Evolutionary conservation across 2,113 vertebrate species (phyloP).

Genomic region (Piliocolobus tephrosceles): DNA sequence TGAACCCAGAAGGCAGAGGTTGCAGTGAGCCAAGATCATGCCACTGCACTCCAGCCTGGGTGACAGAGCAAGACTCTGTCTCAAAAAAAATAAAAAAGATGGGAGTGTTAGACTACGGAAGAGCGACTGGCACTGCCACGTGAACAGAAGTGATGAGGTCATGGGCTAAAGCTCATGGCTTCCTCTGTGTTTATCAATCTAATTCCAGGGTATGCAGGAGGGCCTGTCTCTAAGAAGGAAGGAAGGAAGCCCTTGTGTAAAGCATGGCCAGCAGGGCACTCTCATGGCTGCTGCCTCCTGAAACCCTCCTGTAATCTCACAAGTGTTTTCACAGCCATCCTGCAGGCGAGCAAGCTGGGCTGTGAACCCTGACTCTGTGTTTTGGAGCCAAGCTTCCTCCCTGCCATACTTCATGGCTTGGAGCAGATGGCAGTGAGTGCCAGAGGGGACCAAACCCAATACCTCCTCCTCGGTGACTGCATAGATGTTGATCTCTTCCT

Average conservation of each 20-base stretch:
- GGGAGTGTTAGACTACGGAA: background rate
- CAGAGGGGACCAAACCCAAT: background rate
- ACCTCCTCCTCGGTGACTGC: conserved; percentile 91
- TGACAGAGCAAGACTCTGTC: too few species aligned
- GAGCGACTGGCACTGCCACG: accelerated
- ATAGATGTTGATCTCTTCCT: conserved; percentile 94
- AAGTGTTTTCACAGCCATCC: too few species aligned
- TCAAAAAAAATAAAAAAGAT: too few species aligned
- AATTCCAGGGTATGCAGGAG: background rate
- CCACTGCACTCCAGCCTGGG: too few species aligned
- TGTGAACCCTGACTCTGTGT: background rate
- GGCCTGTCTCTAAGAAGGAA: background rate
- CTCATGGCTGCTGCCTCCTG: background rate
- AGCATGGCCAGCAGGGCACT: background rate
- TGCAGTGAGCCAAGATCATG: too few species aligned
- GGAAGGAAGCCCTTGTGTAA: background rate
- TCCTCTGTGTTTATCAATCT: background rate
- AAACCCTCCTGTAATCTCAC: background rate
- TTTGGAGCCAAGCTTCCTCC: too few species aligned
- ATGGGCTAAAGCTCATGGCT: background rate
- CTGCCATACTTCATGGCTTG: background rate
- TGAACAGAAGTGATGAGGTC: background rate
- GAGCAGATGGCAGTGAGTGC: background rate
- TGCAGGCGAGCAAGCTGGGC: background rate
- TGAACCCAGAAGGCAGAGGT: too few species aligned